Conservation (phyloP, 2,113 vertebrate genomes). For the Pampusana beccarii region DNA sequence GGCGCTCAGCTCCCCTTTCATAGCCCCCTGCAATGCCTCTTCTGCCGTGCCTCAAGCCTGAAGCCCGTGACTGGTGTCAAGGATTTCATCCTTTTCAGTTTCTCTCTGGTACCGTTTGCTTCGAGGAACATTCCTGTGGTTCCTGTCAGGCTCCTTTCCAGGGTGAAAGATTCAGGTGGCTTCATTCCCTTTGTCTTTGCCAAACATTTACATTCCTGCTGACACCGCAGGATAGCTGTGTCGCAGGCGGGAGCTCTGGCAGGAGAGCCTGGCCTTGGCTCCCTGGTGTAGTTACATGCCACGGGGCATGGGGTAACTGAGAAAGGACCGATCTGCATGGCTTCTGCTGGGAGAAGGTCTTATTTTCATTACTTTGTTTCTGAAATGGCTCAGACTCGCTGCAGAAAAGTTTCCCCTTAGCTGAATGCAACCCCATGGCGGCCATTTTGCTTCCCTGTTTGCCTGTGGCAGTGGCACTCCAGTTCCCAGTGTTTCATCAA, state of each 20-base stretch:
- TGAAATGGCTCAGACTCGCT: no score
- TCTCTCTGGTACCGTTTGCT: not conserved
- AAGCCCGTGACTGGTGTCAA: not conserved
- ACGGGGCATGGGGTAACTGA: not conserved
- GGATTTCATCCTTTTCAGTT: constrained; percentile 13
- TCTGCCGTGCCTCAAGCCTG: not conserved
- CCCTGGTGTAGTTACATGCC: not conserved
- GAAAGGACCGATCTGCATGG: rapidly evolving
- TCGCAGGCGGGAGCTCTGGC: not conserved
- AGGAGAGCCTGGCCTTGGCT: not conserved
- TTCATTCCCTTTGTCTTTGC: constrained; percentile 36
- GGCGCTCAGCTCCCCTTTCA: not conserved
- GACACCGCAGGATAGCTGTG: not conserved
- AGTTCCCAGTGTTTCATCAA: not conserved
- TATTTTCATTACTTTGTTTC: no score
- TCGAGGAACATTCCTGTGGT: constrained; percentile 54
- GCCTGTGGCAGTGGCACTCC: no score
- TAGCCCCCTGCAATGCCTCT: not conserved
- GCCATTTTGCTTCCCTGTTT: no score
- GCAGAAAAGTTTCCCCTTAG: no score
- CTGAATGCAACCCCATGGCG: no score
- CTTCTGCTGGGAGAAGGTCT: not conserved
- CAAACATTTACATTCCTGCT: constrained; percentile 36
- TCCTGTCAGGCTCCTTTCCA: constrained; percentile 48
- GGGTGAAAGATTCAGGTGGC: constrained; percentile 53